Evolutionary conservation across 1,140 invertebrate genomes (phyloP).

Genomic region (Potamilus streckersoni): DNA sequence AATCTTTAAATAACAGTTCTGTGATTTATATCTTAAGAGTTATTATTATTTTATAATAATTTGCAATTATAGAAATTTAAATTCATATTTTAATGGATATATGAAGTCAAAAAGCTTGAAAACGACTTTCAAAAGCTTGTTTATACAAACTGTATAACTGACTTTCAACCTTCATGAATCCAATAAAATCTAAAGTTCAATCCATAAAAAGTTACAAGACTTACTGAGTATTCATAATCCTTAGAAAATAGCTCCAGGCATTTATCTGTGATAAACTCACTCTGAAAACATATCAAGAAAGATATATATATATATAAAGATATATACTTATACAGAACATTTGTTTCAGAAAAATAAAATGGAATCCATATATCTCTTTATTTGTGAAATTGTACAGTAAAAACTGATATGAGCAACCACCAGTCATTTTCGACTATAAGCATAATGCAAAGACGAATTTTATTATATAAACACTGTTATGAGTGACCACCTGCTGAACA

Average conservation of each 20-base stretch:
- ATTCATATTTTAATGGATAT: too few species aligned
- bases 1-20: too few species aligned
- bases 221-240: slow-evolving; percentile 57
- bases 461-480: too few species aligned
- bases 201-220: slow-evolving; percentile 15
- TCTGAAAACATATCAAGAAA: slow-evolving; percentile 37
- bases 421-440: too few species aligned
- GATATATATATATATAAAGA: neutral
- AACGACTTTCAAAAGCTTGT: too few species aligned
- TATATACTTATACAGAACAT: neutral
- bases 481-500: too few species aligned
- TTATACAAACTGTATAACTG: neutral
- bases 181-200: neutral
- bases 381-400: neutral
- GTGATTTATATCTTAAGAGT: too few species aligned
- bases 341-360: neutral
- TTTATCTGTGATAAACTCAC: slow-evolving; percentile 46
- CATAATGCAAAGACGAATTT: too few species aligned
- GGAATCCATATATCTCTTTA: neutral
- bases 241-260: slow-evolving; percentile 50
- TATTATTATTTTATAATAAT: too few species aligned
- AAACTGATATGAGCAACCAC: neutral
- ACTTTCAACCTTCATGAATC: neutral
- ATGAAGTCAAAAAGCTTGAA: too few species aligned
- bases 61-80: too few species aligned